Base-by-base conservation (phyloP, 1,140 invertebrate species). In the Eurosta solidaginis region DNA sequence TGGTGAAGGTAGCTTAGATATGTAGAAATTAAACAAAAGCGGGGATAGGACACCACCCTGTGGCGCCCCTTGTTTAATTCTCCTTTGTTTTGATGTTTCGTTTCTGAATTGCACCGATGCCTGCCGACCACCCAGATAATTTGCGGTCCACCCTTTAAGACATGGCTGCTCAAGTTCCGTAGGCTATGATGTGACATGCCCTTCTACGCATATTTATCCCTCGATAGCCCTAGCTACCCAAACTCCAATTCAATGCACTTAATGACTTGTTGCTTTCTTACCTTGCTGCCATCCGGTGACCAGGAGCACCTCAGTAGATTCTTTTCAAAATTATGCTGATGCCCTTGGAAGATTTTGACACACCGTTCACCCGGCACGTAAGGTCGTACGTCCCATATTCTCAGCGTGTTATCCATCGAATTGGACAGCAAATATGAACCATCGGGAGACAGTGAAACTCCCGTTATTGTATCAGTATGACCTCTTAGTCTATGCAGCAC, bases 241-340 rank as follows among this genome's bases (percentile, higher is more conserved):
- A n/a, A n/a, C n/a, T n/a, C n/a, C n/a, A n/a, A n/a, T 40, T 40
- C 7, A n/a, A 40, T 42, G 27, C 12, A 40, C 17, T 68, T 68
- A 9, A 40, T 20, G 40, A 42, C 14, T 33, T 29, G 76, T 5
- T 50, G 17, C 14, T 74, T 79, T 79, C 82, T 82, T 73, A 98
- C 92, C 89, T 94, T 93, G 59, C 92, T 93, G 2, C 96, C 96
- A 89, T 98, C 96, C 1, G 92, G 91, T 1, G 96, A 95, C 97
- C 97, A 99, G 0, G 93, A 89, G 88, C 96, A 97, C 20, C 94
- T 89, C 22, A 98, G 87, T 54, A 98, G 89, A 88, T 96, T 96
- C 90, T 98, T 98, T 90, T 99, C 98, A 90, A 98, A 99, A 89
- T 98, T 99, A 88, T 99, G 97, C 83, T 97, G 96, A 90, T 99